Evolutionary conservation across 2,113 vertebrate genomes (phyloP).

Genomic region (Stegastes partitus): DNA sequence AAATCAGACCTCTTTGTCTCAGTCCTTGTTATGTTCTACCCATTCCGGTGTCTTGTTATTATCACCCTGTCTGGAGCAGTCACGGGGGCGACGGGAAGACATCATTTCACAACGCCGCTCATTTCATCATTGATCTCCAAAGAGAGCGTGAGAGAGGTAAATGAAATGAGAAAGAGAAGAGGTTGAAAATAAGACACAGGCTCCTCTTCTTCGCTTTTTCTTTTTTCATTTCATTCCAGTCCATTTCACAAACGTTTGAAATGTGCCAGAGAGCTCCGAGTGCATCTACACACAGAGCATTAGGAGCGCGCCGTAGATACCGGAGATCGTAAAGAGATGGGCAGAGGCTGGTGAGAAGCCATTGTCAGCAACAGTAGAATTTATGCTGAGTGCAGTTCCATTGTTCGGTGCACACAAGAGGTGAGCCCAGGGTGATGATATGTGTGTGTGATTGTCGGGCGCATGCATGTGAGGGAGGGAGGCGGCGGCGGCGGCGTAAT

Average conservation of each 20-base stretch:
- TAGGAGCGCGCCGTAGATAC: conserved; percentile 61
- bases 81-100: conserved; percentile 38
- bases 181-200: conserved; percentile 68
- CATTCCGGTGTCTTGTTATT: conserved; percentile 59
- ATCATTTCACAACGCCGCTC: conserved; percentile 51
- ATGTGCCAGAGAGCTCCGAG: conserved; percentile 67
- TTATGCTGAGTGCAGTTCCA: conserved; percentile 69
- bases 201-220: conserved; percentile 35
- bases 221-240: conserved; percentile 74
- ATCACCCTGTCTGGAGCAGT: conserved; percentile 52
- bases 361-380: conserved; percentile 76
- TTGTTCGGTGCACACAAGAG: conserved; percentile 65
- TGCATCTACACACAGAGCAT: conserved; percentile 76
- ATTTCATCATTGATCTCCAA: conserved; percentile 59
- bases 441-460: conserved; percentile 54
- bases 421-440: conserved; percentile 56
- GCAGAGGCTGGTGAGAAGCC: conserved; percentile 57
- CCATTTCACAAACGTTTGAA: conserved; percentile 83
- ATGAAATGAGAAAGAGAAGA: conserved; percentile 54
- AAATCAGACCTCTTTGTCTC: conserved; percentile 50
- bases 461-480: conserved; percentile 36
- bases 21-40: conserved; percentile 60
- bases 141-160: conserved; percentile 42
- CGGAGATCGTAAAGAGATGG: conserved; percentile 76
- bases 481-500: conserved; percentile 56